Percentiles rank a stretch among this genome's conserved stretches.
phyloP scores from a whole-genome alignment of 1,140 invertebrate species.

The Atta texana region DNA sequence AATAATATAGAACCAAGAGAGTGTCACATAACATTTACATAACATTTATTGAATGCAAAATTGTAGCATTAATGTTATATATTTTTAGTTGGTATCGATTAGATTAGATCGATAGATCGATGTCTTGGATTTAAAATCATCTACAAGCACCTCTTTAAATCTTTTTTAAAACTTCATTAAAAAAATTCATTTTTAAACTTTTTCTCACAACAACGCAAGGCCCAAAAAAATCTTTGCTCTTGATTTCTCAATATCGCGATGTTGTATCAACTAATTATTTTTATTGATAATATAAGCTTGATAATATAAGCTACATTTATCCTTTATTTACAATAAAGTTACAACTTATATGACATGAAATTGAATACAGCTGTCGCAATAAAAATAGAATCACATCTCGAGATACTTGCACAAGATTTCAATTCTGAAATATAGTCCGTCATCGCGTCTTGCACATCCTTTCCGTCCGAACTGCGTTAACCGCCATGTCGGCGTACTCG shows the following conservation, averaged over 20 bases:
- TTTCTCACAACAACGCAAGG: too few species aligned
- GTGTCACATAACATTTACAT: too few species aligned
- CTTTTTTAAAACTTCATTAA: too few species aligned
- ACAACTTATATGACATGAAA: background rate
- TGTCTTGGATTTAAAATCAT: too few species aligned
- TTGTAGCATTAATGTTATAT: too few species aligned
- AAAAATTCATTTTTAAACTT: too few species aligned
- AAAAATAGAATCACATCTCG: too few species aligned
- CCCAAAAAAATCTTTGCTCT: background rate
- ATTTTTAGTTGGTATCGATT: too few species aligned
- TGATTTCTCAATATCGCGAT: background rate
- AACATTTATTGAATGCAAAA: too few species aligned
- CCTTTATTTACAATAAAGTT: background rate
- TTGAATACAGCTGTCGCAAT: background rate
- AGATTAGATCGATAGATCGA: too few species aligned
- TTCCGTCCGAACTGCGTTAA: slow-evolving; percentile 1
- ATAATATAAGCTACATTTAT: background rate
- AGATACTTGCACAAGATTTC: background rate
- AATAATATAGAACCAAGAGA: too few species aligned
- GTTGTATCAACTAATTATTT: background rate
- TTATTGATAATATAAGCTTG: background rate
- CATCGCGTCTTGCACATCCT: background rate
- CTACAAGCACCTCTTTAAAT: too few species aligned
- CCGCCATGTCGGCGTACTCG: slow-evolving; percentile 70
- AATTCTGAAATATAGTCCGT: background rate